Evolutionary conservation across 2,113 vertebrate genomes (phyloP).

Genomic region (Telmatochromis brichardi): DNA sequence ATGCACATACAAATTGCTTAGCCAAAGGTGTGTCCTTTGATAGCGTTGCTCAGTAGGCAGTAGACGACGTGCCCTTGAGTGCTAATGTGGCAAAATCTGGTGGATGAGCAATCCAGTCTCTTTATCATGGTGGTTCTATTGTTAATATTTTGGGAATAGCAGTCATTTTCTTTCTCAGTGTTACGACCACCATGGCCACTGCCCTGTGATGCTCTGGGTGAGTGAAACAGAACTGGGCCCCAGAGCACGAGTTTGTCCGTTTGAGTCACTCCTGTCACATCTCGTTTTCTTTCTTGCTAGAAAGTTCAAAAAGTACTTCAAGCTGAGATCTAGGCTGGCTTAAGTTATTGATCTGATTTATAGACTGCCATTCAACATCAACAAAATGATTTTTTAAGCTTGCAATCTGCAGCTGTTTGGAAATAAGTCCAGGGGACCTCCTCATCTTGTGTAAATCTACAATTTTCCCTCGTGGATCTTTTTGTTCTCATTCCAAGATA

Average conservation of each 20-base stretch:
- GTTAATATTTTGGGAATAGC: not conserved
- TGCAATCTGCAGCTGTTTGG: not conserved
- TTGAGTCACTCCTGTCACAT: not conserved
- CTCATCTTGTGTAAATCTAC: not conserved
- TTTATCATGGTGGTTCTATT: not conserved
- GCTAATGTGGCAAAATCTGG: not conserved
- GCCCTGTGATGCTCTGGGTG: not conserved
- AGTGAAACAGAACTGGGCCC: not conserved
- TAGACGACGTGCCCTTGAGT: not conserved
- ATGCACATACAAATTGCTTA: slow-evolving; percentile 66
- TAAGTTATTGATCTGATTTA: not conserved
- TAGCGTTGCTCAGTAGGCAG: not conserved
- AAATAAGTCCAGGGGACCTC: not conserved
- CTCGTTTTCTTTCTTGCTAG: accelerated
- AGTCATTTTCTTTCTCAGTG: not conserved
- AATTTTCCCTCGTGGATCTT: accelerated
- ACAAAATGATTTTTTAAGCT: not conserved
- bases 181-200: not conserved
- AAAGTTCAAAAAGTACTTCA: not conserved
- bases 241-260: accelerated
- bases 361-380: not conserved
- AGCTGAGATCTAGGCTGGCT: not conserved
- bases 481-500: not conserved
- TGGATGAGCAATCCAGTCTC: not conserved
- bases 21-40: slow-evolving; percentile 22